phyloP scores from a whole-genome alignment of 2,113 vertebrate genomes.

The Trichechus manatus region DNA sequence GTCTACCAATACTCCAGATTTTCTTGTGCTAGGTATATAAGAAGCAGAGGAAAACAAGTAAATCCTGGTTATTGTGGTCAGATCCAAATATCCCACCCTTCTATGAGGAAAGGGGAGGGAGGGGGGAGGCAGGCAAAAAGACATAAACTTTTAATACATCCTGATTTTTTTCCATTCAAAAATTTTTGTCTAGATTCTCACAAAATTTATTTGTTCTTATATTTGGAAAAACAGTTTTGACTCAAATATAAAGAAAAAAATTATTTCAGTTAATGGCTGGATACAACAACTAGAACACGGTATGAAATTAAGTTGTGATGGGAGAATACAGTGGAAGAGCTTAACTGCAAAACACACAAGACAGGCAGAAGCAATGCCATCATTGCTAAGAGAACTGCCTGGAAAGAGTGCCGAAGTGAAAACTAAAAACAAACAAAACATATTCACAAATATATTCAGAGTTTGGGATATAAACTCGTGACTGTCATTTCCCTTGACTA shows the following conservation, averaged over 20 bases:
- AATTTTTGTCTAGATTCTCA: constrained; percentile 35
- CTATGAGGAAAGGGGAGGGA: background rate
- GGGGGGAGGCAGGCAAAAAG: background rate
- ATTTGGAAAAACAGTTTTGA: background rate
- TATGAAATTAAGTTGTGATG: background rate
- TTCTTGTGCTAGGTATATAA: background rate
- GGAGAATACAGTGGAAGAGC: background rate
- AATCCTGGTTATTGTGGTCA: background rate
- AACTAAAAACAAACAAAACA: constrained; percentile 53
- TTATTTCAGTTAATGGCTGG: constrained; percentile 8
- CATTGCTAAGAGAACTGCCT: constrained; percentile 41
- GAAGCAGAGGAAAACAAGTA: background rate
- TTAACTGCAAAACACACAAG: background rate
- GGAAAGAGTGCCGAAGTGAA: constrained; percentile 40
- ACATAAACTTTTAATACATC: background rate
- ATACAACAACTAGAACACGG: constrained; percentile 21
- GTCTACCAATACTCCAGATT: background rate
- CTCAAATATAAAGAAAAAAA: constrained; percentile 44
- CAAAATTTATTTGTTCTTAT: constrained; percentile 8
- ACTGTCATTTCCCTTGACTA: constrained; percentile 47
- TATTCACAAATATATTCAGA: background rate
- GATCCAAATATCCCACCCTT: background rate
- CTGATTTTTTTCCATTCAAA: constrained; percentile 41
- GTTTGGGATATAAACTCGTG: constrained; percentile 31
- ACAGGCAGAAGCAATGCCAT: background rate